Base-by-base conservation (phyloP, 2,888 invertebrate species). In the Caenorhabditis sp. region DNA sequence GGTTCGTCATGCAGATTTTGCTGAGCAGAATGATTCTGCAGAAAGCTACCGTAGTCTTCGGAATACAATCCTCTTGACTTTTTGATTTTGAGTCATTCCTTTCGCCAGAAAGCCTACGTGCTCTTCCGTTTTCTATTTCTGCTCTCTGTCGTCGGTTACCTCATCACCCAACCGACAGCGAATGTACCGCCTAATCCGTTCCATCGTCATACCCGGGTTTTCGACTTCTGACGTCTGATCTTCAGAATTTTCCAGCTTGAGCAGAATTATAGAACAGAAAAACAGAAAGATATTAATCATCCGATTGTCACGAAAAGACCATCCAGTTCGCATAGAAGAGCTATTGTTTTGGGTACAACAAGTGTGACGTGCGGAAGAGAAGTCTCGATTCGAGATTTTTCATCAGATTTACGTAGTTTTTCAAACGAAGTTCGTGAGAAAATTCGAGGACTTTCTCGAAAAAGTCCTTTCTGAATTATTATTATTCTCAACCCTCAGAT, bases 121-220 rank as follows among this genome's bases (percentile, higher is more conserved):
- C 32, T 24, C 15, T 24, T 24, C 5, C 61, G 4, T 40, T 32
- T 32, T 32, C 26, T 44, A 40, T 26, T 26, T 26, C 20, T 28
- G 28, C 32, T 44, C n/a, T 28, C n/a, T 5, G 6, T 64, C 18
- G 8, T 32, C 15, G 11, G 18, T 9, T 32, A 35, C 18, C 26
- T 61, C 35, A 37, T 35, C 35, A 35, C 2, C 20, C 6, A 18
- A 4, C 40, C 15, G 40, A 47, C n/a, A 18, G 15, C 32, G 56
- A 56, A 56, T 56, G 56, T 56, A 56, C 56, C 56, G 56, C 56
- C 32, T 56, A 56, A 56, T 56, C 56, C 28, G 32, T 24, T 15
- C 2, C 56, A 32, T 18, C 28, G 28, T 32, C 51, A 24, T 53
- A 6, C 44, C 1, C 44, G 1, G n/a, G 6, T 44, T 37, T n/a